Evolutionary conservation across 1,140 invertebrate species (phyloP).

Genomic region (Fopius arisanus): DNA sequence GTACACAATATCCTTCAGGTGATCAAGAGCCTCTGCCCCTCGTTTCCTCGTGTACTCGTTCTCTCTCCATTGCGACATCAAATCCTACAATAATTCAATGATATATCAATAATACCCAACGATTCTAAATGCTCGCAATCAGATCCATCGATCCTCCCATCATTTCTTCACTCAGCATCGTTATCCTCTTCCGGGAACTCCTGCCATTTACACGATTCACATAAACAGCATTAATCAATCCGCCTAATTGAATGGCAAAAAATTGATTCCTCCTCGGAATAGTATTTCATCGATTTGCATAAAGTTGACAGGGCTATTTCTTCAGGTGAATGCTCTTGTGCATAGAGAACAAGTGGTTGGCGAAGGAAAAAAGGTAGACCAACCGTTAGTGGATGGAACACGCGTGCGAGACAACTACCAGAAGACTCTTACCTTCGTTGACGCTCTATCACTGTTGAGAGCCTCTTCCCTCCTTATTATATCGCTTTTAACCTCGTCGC

Average conservation of each 20-base stretch:
- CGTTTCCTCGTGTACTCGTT: not conserved
- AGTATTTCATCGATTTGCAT: not conserved
- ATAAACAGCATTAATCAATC: slow-evolving; percentile 11
- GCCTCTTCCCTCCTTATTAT: slow-evolving; percentile 15
- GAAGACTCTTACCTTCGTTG: slow-evolving; percentile 15
- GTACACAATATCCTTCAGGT: not conserved
- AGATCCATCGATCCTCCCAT: not conserved
- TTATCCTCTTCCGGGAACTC: slow-evolving; percentile 31
- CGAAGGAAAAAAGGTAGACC: slow-evolving; percentile 7
- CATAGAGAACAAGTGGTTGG: slow-evolving; percentile 21
- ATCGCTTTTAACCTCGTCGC: slow-evolving; percentile 31
- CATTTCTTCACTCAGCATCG: slow-evolving; percentile 16
- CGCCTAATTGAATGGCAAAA: not conserved
- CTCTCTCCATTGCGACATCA: not conserved
- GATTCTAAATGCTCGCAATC: not conserved
- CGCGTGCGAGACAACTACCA: not conserved
- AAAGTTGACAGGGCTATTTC: slow-evolving; percentile 12
- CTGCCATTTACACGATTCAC: slow-evolving; percentile 7
- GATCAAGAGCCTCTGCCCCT: not conserved
- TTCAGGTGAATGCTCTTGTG: not conserved
- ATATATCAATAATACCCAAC: not conserved
- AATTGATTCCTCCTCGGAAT: not conserved
- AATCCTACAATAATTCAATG: not conserved
- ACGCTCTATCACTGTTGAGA: not conserved
- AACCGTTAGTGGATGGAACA: not conserved